Conservation (phyloP, 2,888 invertebrate species). For the Mythimna vitellina region DNA sequence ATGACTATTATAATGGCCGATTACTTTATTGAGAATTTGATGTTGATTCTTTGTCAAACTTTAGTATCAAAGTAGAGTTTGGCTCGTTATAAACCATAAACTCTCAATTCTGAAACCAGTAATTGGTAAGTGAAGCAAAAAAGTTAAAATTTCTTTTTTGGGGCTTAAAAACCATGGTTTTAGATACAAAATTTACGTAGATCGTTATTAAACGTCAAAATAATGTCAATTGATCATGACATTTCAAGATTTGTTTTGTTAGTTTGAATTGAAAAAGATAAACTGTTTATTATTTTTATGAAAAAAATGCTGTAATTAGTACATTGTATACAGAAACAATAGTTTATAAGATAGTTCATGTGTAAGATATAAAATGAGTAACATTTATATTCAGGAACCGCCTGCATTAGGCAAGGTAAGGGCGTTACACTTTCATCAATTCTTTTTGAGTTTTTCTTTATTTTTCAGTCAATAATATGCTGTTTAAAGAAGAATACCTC, state of each 20-base stretch:
- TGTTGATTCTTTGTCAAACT: too few relatives aligned
- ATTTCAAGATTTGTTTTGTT: conserved; percentile 37
- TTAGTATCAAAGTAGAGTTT: too few relatives aligned
- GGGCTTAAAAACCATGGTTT: conserved; percentile 21
- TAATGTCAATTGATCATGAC: conserved; percentile 50
- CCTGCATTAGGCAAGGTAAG: conserved; percentile 98
- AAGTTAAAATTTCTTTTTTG: not conserved
- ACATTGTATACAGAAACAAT: not conserved
- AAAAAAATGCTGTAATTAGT: conserved; percentile 34
- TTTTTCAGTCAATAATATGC: not conserved
- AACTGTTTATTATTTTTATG: conserved; percentile 4
- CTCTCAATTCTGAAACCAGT: too few relatives aligned
- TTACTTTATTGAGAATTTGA: too few relatives aligned
- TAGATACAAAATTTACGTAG: not conserved
- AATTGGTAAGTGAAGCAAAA: not conserved
- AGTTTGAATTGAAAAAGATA: not conserved
- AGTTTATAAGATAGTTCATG: conserved; percentile 30
- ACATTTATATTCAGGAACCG: conserved; percentile 99
- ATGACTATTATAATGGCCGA: too few relatives aligned
- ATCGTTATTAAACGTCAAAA: conserved; percentile 11
- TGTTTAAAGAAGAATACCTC: not conserved
- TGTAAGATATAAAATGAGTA: conserved; percentile 94
- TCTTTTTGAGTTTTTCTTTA: not conserved
- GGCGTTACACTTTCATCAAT: not conserved
- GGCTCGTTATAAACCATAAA: too few relatives aligned